Percentiles rank a stretch among this genome's conserved stretches.
Evolutionary conservation across 2,113 vertebrate species (phyloP).

Genomic region (Rousettus leschenaultii): DNA sequence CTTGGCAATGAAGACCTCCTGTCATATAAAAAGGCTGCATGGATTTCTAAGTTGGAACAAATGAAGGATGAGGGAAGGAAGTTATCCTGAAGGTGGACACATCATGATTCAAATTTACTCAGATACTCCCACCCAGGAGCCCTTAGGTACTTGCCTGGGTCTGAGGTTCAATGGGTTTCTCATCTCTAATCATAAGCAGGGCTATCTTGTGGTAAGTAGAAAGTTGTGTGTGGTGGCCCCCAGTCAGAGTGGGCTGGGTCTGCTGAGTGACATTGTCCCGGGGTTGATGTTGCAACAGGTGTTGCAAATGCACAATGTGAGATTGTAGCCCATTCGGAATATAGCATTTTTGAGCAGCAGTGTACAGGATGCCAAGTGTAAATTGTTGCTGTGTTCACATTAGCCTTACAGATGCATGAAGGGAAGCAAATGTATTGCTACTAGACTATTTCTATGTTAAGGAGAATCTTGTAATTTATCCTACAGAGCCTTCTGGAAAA

Average conservation of each 20-base stretch:
- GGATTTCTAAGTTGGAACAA: not conserved
- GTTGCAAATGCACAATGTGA: not conserved
- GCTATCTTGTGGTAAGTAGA: not conserved
- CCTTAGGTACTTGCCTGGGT: not conserved
- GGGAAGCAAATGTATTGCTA: not conserved
- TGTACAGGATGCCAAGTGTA: not conserved
- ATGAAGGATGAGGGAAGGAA: not conserved
- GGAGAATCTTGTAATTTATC: not conserved
- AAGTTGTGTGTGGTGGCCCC: not conserved
- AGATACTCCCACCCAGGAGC: not conserved
- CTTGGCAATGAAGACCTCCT: not conserved
- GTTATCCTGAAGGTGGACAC: not conserved
- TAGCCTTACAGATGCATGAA: not conserved
- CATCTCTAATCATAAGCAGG: not conserved
- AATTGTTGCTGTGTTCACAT: not conserved
- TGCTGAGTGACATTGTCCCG: not conserved
- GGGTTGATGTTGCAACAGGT: not conserved
- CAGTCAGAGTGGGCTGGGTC: not conserved
- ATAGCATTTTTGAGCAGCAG: not conserved
- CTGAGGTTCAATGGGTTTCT: not conserved
- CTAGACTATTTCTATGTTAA: not conserved
- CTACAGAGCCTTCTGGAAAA: conserved; percentile 21
- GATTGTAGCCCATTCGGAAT: not conserved
- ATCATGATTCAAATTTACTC: not conserved
- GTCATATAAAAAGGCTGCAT: not conserved